phyloP scores from a whole-genome alignment of 2,888 invertebrate species.

The Laspeyria flexula region DNA sequence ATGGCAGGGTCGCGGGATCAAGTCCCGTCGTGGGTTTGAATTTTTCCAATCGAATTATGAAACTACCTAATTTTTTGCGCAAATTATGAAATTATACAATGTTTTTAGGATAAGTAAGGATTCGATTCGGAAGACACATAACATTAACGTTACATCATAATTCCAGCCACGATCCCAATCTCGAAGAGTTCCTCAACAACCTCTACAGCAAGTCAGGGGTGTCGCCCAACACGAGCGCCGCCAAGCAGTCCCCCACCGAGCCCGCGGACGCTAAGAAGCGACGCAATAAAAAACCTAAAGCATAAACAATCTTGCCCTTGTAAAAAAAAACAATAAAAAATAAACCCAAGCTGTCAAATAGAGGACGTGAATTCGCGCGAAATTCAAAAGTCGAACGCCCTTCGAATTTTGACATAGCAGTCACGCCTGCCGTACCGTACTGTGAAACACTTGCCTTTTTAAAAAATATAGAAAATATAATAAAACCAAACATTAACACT shows the following conservation, averaged over 20 bases:
- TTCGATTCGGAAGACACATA: background rate
- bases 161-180: slow-evolving; percentile 89
- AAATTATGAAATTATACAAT: too few relatives aligned
- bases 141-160: background rate
- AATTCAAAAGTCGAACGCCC: slow-evolving; percentile 41
- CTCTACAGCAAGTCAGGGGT: slow-evolving; percentile 89
- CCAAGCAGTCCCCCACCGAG: slow-evolving; percentile 47
- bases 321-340: slow-evolving; percentile 21
- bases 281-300: slow-evolving; percentile 75
- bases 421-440: slow-evolving; percentile 41
- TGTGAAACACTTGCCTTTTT: slow-evolving; percentile 49
- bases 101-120: too few relatives aligned
- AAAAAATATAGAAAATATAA: slow-evolving; percentile 36
- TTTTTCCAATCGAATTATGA: too few relatives aligned
- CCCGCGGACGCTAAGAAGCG: slow-evolving; percentile 64
- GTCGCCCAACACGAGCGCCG: slow-evolving; percentile 54
- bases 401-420: slow-evolving; percentile 22
- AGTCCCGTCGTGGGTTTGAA: too few relatives aligned
- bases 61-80: too few relatives aligned
- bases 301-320: slow-evolving; percentile 44
- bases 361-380: slow-evolving; percentile 35
- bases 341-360: slow-evolving; percentile 35
- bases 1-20: too few relatives aligned
- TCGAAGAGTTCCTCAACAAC: slow-evolving; percentile 93
- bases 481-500: slow-evolving; percentile 34